Conservation (phyloP, 2,888 invertebrate genomes). For the Merodon equestris region DNA sequence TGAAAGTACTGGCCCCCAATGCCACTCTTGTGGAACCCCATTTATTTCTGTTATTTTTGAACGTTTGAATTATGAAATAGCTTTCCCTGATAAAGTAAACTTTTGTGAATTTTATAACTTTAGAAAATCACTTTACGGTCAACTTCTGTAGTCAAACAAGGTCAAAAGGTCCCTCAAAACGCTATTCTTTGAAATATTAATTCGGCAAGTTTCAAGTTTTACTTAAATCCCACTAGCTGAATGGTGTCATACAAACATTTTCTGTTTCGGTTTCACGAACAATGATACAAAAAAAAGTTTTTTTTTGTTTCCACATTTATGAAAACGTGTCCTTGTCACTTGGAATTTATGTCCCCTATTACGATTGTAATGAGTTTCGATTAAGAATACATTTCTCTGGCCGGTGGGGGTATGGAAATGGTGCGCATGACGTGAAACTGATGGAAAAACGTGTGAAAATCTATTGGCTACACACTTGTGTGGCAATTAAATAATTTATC, state of each 20-base stretch:
- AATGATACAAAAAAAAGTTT: conserved; percentile 47
- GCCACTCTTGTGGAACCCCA: not conserved
- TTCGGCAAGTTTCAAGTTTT: conserved; percentile 2
- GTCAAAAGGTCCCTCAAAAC: conserved; percentile 17
- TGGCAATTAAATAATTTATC: conserved; percentile 65
- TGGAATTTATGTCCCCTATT: conserved; percentile 66
- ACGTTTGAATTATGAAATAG: too few relatives aligned
- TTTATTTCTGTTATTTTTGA: too few relatives aligned
- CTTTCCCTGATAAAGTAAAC: too few relatives aligned
- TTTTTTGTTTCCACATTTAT: conserved; percentile 43
- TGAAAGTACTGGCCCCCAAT: not conserved
- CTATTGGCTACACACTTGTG: conserved; percentile 53
- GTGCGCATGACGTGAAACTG: too few relatives aligned
- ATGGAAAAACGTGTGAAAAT: conserved; percentile 63
- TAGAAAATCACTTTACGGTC: too few relatives aligned
- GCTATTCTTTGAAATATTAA: conserved; percentile 37
- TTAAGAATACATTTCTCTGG: conserved; percentile 56
- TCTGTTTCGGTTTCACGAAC: conserved; percentile 19
- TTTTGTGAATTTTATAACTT: too few relatives aligned
- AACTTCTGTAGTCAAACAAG: conserved; percentile 24
- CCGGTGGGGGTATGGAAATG: not conserved
- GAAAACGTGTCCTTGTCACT: conserved; percentile 64
- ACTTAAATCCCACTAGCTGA: not conserved
- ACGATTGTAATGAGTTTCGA: conserved; percentile 56
- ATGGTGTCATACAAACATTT: conserved; percentile 13